These are phyloP conservation scores for Esox niger DNA, from an alignment of 2,113 vertebrate genomes.

Conservation along the genomic window DNA sequence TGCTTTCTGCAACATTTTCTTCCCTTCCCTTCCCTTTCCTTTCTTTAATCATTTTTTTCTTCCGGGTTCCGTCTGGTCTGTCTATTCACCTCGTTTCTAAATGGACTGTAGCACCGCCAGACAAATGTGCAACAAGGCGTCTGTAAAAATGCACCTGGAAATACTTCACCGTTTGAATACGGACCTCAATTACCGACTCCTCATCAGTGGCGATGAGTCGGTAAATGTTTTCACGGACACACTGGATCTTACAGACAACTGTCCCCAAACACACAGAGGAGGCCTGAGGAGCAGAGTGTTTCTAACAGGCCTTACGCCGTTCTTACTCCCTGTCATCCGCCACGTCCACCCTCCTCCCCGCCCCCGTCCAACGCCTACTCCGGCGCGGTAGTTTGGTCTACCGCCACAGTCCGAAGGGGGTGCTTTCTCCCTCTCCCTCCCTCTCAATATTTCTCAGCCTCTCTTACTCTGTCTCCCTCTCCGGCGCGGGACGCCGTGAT, in stretches of 20 bases:
- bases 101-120: no score
- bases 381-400: no score
- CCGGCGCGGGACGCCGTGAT: conserved; percentile 65
- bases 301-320: conserved; percentile 55
- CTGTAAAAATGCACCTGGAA: no score
- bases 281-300: not conserved
- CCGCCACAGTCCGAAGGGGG: conserved; percentile 64
- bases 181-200: not conserved
- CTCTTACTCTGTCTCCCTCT: conserved; percentile 35
- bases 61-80: no score
- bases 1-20: conserved; percentile 65
- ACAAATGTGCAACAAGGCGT: no score
- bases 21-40: conserved; percentile 53
- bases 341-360: conserved; percentile 32
- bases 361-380: no score
- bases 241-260: no score
- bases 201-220: not conserved
- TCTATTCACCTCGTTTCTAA: no score
- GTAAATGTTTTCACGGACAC: not conserved
- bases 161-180: not conserved
- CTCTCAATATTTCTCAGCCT: conserved; percentile 42
- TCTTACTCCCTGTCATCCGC: conserved; percentile 38
- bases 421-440: conserved; percentile 27
- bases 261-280: not conserved
- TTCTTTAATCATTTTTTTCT: conserved; percentile 36